Evolutionary conservation across 2,113 vertebrate genomes (phyloP).

Genomic region (Colistium nudipinnis): DNA sequence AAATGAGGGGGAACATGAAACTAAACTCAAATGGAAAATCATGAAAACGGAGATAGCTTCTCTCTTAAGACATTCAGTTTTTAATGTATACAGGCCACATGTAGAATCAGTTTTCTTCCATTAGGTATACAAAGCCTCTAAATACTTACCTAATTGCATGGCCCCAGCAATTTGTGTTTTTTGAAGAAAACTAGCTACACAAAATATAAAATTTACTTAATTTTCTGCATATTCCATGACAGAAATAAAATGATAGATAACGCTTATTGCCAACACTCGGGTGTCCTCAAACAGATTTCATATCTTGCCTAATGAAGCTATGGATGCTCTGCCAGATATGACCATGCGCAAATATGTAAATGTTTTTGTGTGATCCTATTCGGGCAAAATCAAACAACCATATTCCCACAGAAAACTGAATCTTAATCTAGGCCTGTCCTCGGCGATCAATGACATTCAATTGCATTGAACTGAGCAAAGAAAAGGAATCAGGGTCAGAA

Average conservation of each 20-base stretch:
- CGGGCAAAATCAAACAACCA: not conserved
- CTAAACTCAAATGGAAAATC: not conserved
- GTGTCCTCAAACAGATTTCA: not conserved
- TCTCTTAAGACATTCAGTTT: not conserved
- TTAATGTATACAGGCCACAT: not conserved
- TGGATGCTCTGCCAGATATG: not conserved
- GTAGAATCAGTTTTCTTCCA: not conserved
- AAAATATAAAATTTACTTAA: not conserved
- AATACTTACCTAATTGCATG: not conserved
- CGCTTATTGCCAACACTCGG: not conserved
- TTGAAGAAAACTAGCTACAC: not conserved
- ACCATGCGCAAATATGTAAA: not conserved
- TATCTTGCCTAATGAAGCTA: not conserved
- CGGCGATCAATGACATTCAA: not conserved
- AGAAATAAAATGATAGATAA: not conserved
- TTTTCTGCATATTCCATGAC: not conserved
- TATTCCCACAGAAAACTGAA: not conserved
- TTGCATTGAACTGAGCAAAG: not conserved
- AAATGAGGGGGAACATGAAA: not conserved
- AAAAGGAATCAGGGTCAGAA: not conserved
- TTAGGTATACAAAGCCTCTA: not conserved
- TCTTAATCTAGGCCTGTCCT: no score
- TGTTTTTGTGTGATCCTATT: not conserved
- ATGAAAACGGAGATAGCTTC: not conserved
- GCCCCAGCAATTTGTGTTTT: not conserved